Evolutionary conservation across 2,797 vertebrate species (phyloP), one percentile per base, ranked within the genome.

Genomic region (Phoeniculus purpureus): DNA sequence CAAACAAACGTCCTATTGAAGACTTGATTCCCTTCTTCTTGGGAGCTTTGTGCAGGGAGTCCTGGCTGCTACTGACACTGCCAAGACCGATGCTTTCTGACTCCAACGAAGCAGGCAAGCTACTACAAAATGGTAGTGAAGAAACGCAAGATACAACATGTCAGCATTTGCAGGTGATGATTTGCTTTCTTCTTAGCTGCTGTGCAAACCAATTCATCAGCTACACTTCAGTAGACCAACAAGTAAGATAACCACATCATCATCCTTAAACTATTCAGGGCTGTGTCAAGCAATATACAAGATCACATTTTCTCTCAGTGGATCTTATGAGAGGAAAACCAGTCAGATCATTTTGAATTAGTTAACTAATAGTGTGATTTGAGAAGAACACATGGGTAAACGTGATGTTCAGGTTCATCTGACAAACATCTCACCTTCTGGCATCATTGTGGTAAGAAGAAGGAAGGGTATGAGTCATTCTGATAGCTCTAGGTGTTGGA

Each of bases 21-120:
- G 99, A 99, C 90, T 99, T 99, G 97, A 99, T 99, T 94, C 99
- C 99, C 97, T 99, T 99, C 97, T 99, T 99, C 97, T 99, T 99
- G 32, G 99, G 99, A 96, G 99, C 98, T 98, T 99, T 99, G 97
- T 99, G 98, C 55, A 99, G 98, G 37, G 99, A 99, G 93, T 99
- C 99, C 94, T 99, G 98, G 97, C 99, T 99, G 98, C 99, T 99
- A 87, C 95, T 98, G 81, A 99, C 97, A 90, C 99, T 99, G 94
- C 98, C 98, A 95, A 99, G 98, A 79, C 98, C 98, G 84, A 99
- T 98, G 92, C 97, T 98, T 94, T 99, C 99, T 31, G 98, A 98
- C 90, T 99, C 99, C 97, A 99, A 93, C 31, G 98, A 98, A 91
- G 98, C 97, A 94, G 98, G 97, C 80, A 99, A 98, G 95, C 99